Base-by-base conservation (phyloP, 64 coral and sea anemone genomes). In the Acropora yongei region DNA sequence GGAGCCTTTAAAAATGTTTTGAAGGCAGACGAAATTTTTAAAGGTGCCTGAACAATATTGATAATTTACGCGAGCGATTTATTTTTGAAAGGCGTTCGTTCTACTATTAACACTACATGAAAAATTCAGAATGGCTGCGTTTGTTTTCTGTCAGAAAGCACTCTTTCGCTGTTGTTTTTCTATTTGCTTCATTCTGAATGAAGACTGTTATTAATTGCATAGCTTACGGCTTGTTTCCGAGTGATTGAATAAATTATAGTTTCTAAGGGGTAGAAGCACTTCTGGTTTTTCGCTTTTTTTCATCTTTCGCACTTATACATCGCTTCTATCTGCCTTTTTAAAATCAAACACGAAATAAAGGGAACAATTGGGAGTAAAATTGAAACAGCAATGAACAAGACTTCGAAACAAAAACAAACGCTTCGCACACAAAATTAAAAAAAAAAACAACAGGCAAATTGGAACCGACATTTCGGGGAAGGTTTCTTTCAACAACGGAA, bases 231-330 rank as follows among this genome's bases (percentile, higher is more conserved):
- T 55, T 12, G 95, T 96, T 96, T 93, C 95, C 77, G 95, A 96
- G 95, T 77, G 95, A 96, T 78, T 80, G 91, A 75, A 96, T 96
- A 96, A 18, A 96, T 96, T 96, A 90, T 13, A 61, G 95, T 96
- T 77, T 90, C 95, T 46, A 96, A 76, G 94, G 51, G 10, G 10
- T 10, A 7, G 10, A 5, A 55, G 1, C 51, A 5, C 51, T 55
- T 30, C 30, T 10, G 51, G 10, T 4, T 10, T 10, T 10, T 55
- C 10, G 51, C 10, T 55, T 55, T 0, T 0, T 55, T 55, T 55
- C 51, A 3, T 55, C 10, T 55, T 55, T 55, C 10, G 1, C 30
- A 53, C 17, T n/a, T 57, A 42, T 19, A 88, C 55, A 47, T 88
- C 72, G 12, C 44, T 8, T 40, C 19, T 68, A 74, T 75, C 39